Evolutionary conservation across 2,113 vertebrate genomes (phyloP).

Genomic region (Chroicocephalus ridibundus): DNA sequence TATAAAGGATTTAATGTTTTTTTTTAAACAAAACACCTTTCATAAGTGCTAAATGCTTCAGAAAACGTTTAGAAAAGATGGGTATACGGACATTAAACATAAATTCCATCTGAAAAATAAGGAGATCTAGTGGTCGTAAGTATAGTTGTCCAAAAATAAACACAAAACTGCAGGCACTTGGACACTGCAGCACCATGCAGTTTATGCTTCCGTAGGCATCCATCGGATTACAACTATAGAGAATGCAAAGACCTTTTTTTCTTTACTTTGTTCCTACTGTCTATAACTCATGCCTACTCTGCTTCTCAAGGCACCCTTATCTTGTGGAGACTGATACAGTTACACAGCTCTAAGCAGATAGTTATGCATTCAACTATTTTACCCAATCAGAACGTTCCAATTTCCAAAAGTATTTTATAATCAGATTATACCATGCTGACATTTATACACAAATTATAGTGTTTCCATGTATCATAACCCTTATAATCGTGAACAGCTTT

Average conservation of each 20-base stretch:
- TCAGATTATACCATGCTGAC: slow-evolving; percentile 57
- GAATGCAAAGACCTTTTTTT: not conserved
- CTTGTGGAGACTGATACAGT: not conserved
- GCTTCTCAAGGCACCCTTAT: not conserved
- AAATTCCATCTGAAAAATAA: not conserved
- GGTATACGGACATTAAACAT: not conserved
- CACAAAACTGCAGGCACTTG: not conserved
- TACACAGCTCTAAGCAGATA: not conserved
- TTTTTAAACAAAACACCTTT: not conserved
- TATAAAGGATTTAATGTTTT: not conserved
- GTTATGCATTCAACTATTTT: not conserved
- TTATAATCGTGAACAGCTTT: slow-evolving; percentile 60
- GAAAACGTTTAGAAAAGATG: not conserved
- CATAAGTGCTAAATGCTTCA: not conserved
- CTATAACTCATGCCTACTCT: not conserved
- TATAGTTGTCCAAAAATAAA: not conserved
- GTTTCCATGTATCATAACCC: slow-evolving; percentile 56
- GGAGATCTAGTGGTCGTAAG: not conserved
- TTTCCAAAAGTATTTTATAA: slow-evolving; percentile 57
- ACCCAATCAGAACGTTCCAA: not conserved
- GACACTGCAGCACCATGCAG: not conserved
- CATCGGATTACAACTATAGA: not conserved
- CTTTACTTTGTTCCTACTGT: not conserved
- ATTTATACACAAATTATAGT: slow-evolving; percentile 66
- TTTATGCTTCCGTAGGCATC: not conserved